Evolutionary conservation across 2,888 invertebrate genomes (phyloP).

Genomic region (Ariolimax columbianus): DNA sequence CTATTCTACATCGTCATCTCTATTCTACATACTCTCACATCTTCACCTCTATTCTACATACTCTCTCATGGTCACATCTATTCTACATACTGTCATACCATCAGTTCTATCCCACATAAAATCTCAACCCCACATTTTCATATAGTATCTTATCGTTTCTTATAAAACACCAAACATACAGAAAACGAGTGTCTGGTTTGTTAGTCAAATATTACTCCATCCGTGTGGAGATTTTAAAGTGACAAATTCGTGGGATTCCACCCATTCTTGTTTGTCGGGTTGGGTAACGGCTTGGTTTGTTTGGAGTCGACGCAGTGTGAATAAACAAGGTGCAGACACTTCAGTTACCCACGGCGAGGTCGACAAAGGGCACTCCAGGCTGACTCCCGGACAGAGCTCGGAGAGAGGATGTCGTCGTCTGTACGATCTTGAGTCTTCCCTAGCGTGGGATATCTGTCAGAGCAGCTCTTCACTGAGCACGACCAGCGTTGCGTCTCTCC

Average conservation of each 20-base stretch:
- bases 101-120: too few relatives aligned
- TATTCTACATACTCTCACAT: too few relatives aligned
- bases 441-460: constrained; percentile 21
- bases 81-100: too few relatives aligned
- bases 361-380: constrained; percentile 6
- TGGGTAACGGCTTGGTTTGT: neutral
- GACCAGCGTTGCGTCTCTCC: neutral
- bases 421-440: neutral
- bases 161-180: too few relatives aligned
- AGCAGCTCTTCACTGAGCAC: neutral
- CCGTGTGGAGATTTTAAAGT: neutral
- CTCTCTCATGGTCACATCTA: too few relatives aligned
- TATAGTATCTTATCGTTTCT: too few relatives aligned
- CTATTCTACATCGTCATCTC: too few relatives aligned
- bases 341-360: neutral
- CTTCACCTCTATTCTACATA: too few relatives aligned
- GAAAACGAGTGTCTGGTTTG: too few relatives aligned
- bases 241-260: neutral
- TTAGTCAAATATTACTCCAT: too few relatives aligned
- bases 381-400: constrained; percentile 18
- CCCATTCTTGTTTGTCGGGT: neutral
- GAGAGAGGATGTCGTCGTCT: neutral
- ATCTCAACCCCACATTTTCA: too few relatives aligned
- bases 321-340: constrained; percentile 36
- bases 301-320: constrained; percentile 16